Percentiles rank a stretch among this genome's conserved stretches.
Evolutionary conservation across 2,888 invertebrate species (phyloP).

Genomic region (Seladonia tumulorum): DNA sequence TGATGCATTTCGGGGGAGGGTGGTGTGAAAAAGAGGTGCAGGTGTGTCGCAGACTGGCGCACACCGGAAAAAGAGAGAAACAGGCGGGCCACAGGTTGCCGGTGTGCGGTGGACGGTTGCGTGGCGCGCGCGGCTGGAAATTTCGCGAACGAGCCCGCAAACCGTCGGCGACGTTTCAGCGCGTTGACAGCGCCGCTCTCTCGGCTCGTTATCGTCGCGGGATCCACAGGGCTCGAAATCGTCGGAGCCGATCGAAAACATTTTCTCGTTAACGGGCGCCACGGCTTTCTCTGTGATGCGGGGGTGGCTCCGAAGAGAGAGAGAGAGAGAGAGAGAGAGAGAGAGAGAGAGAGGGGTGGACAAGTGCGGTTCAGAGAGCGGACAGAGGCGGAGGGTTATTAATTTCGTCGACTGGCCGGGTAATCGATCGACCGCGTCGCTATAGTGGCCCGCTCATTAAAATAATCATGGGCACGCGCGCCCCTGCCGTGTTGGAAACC

Average conservation of each 20-base stretch:
- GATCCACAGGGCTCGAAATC: constrained; percentile 31
- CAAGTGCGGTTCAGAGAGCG: constrained; percentile 15
- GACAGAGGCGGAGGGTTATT: constrained; percentile 64
- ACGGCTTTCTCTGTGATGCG: background rate
- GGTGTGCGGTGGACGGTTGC: constrained; percentile 31
- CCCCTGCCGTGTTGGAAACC: constrained; percentile 49
- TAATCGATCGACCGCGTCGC: constrained; percentile 71
- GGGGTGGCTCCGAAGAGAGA: background rate
- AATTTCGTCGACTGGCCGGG: constrained; percentile 71
- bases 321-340: background rate
- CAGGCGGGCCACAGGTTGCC: constrained; percentile 42
- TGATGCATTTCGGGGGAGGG: background rate
- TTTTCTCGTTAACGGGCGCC: constrained; percentile 63
- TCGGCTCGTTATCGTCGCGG: background rate
- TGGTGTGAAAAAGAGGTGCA: background rate
- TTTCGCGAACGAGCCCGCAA: constrained; percentile 21
- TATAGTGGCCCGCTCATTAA: constrained; percentile 70
- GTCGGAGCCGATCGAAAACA: constrained; percentile 44
- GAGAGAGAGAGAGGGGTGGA: background rate
- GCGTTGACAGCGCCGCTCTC: constrained; percentile 2
- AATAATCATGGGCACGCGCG: constrained; percentile 73
- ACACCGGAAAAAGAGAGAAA: constrained; percentile 8
- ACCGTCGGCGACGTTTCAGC: constrained; percentile 33
- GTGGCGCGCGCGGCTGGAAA: constrained; percentile 38
- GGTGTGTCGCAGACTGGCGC: background rate